A percentile compares a stretch with the other conserved stretches of the same genome.
Conservation (phyloP, 2,797 vertebrate species). For the Sarcoramphus papa region DNA sequence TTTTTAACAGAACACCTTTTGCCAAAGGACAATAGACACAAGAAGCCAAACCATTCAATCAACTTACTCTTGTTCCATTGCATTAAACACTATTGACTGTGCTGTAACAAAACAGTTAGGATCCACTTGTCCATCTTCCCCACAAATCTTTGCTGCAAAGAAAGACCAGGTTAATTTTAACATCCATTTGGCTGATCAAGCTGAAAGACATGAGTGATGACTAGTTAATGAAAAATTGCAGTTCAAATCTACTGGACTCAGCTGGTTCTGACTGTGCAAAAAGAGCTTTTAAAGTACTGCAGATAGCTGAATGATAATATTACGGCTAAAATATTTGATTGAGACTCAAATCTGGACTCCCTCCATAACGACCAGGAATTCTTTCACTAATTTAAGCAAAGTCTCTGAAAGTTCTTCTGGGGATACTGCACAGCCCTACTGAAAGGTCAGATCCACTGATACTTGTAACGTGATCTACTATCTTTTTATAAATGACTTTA, state of each 20-base stretch:
- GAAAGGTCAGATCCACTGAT: neutral
- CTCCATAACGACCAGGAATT: neutral
- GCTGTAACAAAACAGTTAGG: conserved; percentile 96
- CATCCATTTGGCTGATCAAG: neutral
- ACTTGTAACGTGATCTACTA: neutral
- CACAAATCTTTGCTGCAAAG: conserved; percentile 93
- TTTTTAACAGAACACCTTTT: neutral
- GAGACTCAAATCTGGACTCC: neutral
- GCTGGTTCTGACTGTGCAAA: neutral
- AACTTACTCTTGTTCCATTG: conserved; percentile 96
- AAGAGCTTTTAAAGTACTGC: neutral
- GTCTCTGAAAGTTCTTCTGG: neutral
- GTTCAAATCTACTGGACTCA: neutral
- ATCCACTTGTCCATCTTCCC: conserved; percentile 97
- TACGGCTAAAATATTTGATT: neutral
- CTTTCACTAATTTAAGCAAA: neutral
- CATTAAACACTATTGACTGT: conserved; percentile 86
- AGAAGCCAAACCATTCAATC: neutral
- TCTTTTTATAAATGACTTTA: neutral
- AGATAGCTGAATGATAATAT: neutral
- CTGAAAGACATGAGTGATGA: neutral
- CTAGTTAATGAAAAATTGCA: neutral
- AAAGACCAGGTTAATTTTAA: conserved; percentile 11
- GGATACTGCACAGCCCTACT: neutral
- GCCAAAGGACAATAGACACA: neutral